phyloP scores from a whole-genome alignment of 2,888 invertebrate species.

The Caprella mutica region DNA sequence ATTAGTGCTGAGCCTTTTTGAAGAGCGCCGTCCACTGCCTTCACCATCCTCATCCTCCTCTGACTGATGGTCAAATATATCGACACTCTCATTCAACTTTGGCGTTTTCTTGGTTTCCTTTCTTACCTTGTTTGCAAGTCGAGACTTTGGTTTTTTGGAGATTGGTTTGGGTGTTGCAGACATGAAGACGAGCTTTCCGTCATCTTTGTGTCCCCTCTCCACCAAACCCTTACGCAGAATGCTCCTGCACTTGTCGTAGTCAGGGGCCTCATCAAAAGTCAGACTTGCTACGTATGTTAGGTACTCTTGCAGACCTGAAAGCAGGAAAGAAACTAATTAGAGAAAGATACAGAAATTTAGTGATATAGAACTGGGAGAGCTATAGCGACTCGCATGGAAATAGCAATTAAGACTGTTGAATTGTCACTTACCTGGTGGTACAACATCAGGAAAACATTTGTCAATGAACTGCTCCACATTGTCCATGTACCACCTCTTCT shows the following conservation, averaged over 20 bases:
- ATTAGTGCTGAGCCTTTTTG: too few species aligned
- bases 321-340: not conserved
- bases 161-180: conserved; percentile 29
- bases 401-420: too few species aligned
- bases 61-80: too few species aligned
- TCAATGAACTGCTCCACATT: conserved; percentile 44
- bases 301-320: conserved; percentile 46
- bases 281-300: conserved; percentile 58
- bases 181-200: conserved; percentile 31
- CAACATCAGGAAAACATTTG: conserved; percentile 44
- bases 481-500: conserved; percentile 47
- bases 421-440: conserved; percentile 39
- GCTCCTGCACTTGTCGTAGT: conserved; percentile 59
- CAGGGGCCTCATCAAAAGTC: conserved; percentile 60
- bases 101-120: conserved; percentile 13
- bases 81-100: not conserved
- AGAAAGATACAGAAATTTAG: not conserved
- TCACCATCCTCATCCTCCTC: too few species aligned
- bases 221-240: conserved; percentile 55
- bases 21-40: too few species aligned
- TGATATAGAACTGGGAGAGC: not conserved
- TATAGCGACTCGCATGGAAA: too few species aligned
- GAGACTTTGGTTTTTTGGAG: conserved; percentile 23
- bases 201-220: conserved; percentile 28
- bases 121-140: conserved; percentile 33